Evolutionary conservation across 2,888 invertebrate species (phyloP).

Genomic region (Neuroscelio doddi): DNA sequence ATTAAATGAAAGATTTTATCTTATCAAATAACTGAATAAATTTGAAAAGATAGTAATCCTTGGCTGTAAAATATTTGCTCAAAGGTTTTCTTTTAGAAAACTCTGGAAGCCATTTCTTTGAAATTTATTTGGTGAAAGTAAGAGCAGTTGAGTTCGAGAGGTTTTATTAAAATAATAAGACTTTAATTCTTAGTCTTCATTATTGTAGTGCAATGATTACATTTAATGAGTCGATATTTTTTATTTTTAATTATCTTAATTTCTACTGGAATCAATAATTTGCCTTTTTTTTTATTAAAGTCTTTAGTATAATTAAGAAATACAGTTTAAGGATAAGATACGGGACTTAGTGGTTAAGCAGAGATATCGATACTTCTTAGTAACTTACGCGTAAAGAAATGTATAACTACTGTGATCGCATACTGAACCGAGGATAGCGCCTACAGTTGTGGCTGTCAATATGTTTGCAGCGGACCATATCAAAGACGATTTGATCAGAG

Average conservation of each 20-base stretch:
- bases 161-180: slow-evolving; percentile 8
- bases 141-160: slow-evolving; percentile 32
- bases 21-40: too few species aligned
- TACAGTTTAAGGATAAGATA: slow-evolving; percentile 39
- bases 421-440: slow-evolving; percentile 62
- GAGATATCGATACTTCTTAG: slow-evolving; percentile 31
- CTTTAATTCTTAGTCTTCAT: too few species aligned
- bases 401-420: slow-evolving; percentile 35
- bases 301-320: slow-evolving; percentile 22
- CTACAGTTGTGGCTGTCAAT: slow-evolving; percentile 72
- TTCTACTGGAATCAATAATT: too few species aligned
- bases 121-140: not conserved
- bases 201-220: too few species aligned
- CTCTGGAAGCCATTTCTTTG: slow-evolving; percentile 19
- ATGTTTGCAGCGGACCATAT: slow-evolving; percentile 72
- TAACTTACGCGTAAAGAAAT: slow-evolving; percentile 33
- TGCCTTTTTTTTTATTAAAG: too few species aligned
- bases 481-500: slow-evolving; percentile 72
- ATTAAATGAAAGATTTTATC: too few species aligned
- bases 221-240: too few species aligned
- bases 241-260: too few species aligned
- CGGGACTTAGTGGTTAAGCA: slow-evolving; percentile 44
- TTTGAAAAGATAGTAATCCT: too few species aligned
- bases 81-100: not conserved
- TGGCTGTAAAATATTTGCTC: too few species aligned